phyloP scores from a whole-genome alignment of 2,113 vertebrate species.

The Rana temporaria region DNA sequence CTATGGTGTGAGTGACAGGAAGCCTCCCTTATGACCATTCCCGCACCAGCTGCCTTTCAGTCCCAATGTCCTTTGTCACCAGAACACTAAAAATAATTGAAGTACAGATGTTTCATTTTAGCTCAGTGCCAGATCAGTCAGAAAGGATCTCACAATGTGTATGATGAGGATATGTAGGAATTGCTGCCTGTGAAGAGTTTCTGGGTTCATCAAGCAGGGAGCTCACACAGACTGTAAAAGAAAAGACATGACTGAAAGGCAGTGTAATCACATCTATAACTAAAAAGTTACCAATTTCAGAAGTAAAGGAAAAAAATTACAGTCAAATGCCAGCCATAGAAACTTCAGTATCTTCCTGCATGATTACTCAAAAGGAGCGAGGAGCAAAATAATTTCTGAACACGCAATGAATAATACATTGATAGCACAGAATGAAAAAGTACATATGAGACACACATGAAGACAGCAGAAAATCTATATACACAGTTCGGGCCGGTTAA shows the following conservation, averaged over 20 bases:
- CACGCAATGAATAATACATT: too few relatives aligned
- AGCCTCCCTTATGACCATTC: slow-evolving; percentile 41
- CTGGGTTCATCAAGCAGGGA: slow-evolving; percentile 3
- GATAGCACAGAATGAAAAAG: too few relatives aligned
- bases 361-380: too few relatives aligned
- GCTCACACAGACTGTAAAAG: not conserved
- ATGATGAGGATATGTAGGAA: slow-evolving; percentile 21
- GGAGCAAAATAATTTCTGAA: too few relatives aligned
- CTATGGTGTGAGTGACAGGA: slow-evolving; percentile 45
- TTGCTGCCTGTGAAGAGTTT: slow-evolving; percentile 6
- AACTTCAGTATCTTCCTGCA: too few relatives aligned
- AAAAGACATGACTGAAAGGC: not conserved
- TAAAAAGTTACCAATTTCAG: not conserved
- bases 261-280: not conserved
- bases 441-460: too few relatives aligned
- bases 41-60: slow-evolving; percentile 49
- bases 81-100: slow-evolving; percentile 56
- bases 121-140: slow-evolving; percentile 48
- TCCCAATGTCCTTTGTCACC: slow-evolving; percentile 47
- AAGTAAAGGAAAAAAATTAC: not conserved
- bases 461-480: too few relatives aligned
- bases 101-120: slow-evolving; percentile 56
- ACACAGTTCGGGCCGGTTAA: too few relatives aligned
- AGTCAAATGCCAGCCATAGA: too few relatives aligned
- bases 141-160: slow-evolving; percentile 23